Base-by-base conservation (phyloP, 2,113 vertebrate species). In the Dicaeum eximium region DNA sequence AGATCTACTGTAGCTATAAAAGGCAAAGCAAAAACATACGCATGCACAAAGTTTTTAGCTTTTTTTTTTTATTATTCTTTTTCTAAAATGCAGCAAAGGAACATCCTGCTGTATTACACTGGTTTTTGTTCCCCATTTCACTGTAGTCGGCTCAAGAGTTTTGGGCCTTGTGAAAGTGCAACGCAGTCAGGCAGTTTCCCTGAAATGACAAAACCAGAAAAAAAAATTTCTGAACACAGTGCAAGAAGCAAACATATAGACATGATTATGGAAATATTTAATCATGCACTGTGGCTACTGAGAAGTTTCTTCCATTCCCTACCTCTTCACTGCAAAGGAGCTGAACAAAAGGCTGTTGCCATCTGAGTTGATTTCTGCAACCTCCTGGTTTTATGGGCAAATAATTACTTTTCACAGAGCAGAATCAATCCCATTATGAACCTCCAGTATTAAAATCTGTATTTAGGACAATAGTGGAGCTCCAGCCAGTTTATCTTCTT, bases 331-430 rank as follows among this genome's bases (percentile, higher is more conserved):
- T 91, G 42, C 42, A 38, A 74, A 91, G 80, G 47, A 93, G 65
- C 53, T 58, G 87, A 94, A 98, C 97, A 98, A 98, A 98, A 96
- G 78, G 83, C 82, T 90, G 47, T 75, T 79, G 86, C 66, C 78
- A 87, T 85, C 87, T 0, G 47, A 94, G 80, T 96, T 88, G 42
- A 90, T 94, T 88, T 90, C 92, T 92, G 92, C 42, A 58, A 88
- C 82, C 80, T 93, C 67, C 90, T 67, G 82, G 90, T 80, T 96
- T 96, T 95, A 94, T 74, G 94, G 95, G 92, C 92, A 97, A 96
- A 97, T 96, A 97, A 97, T 97, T 95, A 96, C 92, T 95, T 97
- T 94, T 88, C 88, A 88, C 83, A 85, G 79, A 92, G 71, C 77
- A 95, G 83, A 96, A 95, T 95, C 92, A 62, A 89, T 86, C 86